A percentile compares a stretch with the other conserved stretches of the same genome.
These are phyloP conservation scores for Tipula lateralis DNA, from an alignment of 2,888 invertebrate species.

Conservation along the genomic window DNA sequence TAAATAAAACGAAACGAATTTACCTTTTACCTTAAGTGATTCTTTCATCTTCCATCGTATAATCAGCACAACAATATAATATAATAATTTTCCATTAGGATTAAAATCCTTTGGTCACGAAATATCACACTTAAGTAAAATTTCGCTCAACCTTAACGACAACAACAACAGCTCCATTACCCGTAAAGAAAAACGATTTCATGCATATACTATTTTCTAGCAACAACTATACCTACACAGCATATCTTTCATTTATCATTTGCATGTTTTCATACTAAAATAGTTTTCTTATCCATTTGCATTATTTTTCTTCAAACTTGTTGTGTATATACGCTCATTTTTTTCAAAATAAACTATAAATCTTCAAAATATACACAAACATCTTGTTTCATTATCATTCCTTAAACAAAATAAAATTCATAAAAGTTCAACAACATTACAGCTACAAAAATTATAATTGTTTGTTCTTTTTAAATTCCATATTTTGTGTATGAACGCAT, in stretches of 20 bases:
- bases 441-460: neutral
- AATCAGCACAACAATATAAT: neutral
- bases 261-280: neutral
- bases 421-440: neutral
- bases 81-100: neutral
- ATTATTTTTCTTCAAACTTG: neutral
- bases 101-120: neutral
- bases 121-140: neutral
- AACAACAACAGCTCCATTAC: neutral
- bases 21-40: neutral
- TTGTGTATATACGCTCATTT: neutral
- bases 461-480: neutral
- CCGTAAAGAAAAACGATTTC: neutral
- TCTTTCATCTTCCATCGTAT: neutral
- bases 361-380: neutral
- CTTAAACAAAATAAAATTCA: neutral
- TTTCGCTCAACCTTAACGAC: neutral
- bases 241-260: slow-evolving; percentile 7
- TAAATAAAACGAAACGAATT: neutral
- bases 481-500: neutral
- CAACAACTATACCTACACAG: neutral
- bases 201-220: neutral
- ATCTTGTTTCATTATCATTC: neutral
- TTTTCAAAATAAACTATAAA: neutral
- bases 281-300: neutral